A percentile compares a stretch with the other conserved stretches of the same genome.
Evolutionary conservation across 2,888 invertebrate species (phyloP).

Genomic region (Tetragonisca angustula): DNA sequence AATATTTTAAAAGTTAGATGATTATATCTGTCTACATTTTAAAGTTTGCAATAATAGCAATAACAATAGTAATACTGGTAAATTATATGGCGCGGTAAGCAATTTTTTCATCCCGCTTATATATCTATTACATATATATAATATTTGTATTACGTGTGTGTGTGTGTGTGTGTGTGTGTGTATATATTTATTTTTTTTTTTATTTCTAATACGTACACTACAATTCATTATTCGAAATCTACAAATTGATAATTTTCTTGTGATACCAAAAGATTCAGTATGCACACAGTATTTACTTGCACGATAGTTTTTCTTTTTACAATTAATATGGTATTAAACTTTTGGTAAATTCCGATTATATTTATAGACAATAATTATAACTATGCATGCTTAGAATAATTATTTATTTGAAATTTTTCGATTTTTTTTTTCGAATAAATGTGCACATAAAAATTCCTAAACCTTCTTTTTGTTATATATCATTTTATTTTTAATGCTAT

Average conservation of each 20-base stretch:
- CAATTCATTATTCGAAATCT: constrained; percentile 65
- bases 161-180: constrained; percentile 10
- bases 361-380: constrained; percentile 49
- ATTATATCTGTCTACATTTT: constrained; percentile 66
- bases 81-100: constrained; percentile 82
- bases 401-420: constrained; percentile 39
- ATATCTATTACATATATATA: constrained; percentile 57
- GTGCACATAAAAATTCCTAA: constrained; percentile 59
- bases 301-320: constrained; percentile 39
- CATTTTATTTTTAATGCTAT: constrained; percentile 43
- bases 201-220: constrained; percentile 72
- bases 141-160: constrained; percentile 48
- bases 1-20: constrained; percentile 57
- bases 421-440: constrained; percentile 38
- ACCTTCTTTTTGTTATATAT: constrained; percentile 39
- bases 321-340: constrained; percentile 43
- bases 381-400: constrained; percentile 43
- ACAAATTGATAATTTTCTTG: constrained; percentile 44
- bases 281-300: constrained; percentile 38
- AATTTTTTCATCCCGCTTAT: constrained; percentile 74
- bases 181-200: constrained; percentile 42
- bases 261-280: constrained; percentile 51
- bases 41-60: constrained; percentile 70
- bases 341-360: constrained; percentile 60
- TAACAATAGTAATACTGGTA: constrained; percentile 83